phyloP scores from a whole-genome alignment of 2,113 vertebrate species.

The Tragelaphus buxtoni region DNA sequence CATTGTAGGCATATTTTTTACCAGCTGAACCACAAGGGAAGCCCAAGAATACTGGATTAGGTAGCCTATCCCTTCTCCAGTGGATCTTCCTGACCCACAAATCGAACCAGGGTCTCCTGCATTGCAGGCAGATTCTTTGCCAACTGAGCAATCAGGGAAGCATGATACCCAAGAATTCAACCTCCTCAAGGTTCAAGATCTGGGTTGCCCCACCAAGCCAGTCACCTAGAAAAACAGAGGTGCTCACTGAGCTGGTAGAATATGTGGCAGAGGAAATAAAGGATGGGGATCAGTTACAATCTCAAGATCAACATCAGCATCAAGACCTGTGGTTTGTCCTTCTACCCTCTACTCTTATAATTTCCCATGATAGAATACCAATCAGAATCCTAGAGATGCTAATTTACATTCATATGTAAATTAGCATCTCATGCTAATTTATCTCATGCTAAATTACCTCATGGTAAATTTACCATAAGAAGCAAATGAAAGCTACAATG shows the following conservation, averaged over 20 bases:
- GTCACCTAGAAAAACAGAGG: not conserved
- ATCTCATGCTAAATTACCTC: too few relatives aligned
- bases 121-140: not conserved
- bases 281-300: rapidly evolving
- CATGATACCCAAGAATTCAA: not conserved
- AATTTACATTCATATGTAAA: not conserved
- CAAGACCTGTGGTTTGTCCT: not conserved
- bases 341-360: not conserved
- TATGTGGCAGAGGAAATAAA: not conserved
- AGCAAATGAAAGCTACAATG: not conserved
- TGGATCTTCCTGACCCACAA: not conserved
- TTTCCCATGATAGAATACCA: not conserved
- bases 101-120: not conserved
- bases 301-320: too few relatives aligned
- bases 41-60: not conserved
- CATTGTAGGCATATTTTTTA: not conserved
- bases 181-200: not conserved
- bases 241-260: not conserved
- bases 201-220: not conserved
- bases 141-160: not conserved
- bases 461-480: not conserved
- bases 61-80: not conserved
- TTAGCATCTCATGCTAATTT: too few relatives aligned
- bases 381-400: not conserved
- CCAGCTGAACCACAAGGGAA: not conserved